Evolutionary conservation across 2,888 invertebrate genomes (phyloP).

Genomic region (Drosophila hamatofila): DNA sequence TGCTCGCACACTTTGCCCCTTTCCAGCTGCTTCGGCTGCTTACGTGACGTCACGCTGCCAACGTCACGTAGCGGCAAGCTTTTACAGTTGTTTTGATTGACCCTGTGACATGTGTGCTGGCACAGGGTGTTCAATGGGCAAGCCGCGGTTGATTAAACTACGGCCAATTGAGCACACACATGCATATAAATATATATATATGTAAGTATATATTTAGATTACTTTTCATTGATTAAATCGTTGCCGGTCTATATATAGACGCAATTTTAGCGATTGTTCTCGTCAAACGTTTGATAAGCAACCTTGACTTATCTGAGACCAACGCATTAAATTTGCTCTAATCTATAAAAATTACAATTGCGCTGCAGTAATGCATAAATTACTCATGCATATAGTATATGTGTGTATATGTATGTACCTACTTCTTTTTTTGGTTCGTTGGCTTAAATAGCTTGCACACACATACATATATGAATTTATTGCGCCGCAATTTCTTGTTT

Average conservation of each 20-base stretch:
- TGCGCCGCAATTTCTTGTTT: conserved; percentile 57
- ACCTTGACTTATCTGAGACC: conserved; percentile 44
- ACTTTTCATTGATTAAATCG: conserved; percentile 54
- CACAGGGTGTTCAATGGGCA: conserved; percentile 47
- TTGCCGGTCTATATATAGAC: conserved; percentile 38
- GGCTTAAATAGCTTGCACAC: conserved; percentile 24
- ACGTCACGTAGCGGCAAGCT: conserved; percentile 37
- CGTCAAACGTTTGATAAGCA: conserved; percentile 47
- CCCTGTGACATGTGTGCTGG: conserved; percentile 55
- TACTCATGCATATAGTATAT: conserved; percentile 38
- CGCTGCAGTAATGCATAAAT: conserved; percentile 38
- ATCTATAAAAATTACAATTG: conserved; percentile 30
- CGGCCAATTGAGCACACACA: conserved; percentile 43
- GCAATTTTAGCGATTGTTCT: conserved; percentile 22
- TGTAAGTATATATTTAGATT: background rate
- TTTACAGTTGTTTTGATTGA: conserved; percentile 37
- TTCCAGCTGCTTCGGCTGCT: conserved; percentile 25
- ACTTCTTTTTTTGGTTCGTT: conserved; percentile 24
- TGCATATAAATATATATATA: background rate
- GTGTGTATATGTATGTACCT: conserved; percentile 13
- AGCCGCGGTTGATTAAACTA: conserved; percentile 42
- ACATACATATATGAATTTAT: conserved; percentile 36
- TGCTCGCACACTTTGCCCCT: conserved; percentile 37
- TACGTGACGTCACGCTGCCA: conserved; percentile 52
- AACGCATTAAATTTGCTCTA: conserved; percentile 16